phyloP scores from a whole-genome alignment of 2,113 vertebrate genomes.

The Candoia aspera region DNA sequence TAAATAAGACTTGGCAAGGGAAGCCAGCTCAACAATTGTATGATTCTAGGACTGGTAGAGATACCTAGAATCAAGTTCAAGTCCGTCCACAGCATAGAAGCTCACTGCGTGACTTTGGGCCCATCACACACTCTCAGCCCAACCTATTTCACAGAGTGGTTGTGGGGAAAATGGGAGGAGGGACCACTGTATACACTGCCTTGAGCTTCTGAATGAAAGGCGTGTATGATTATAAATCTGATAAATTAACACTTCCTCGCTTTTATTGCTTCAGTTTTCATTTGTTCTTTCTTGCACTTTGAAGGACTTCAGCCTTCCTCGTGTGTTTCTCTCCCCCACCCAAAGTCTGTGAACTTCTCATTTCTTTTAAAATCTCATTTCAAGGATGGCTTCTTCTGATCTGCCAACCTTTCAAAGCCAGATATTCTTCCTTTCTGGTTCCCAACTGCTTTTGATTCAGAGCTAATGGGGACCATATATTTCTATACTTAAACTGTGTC shows the following conservation, averaged over 20 bases:
- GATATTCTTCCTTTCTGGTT: not conserved
- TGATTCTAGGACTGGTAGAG: not conserved
- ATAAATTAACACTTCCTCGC: not conserved
- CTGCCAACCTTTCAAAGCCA: not conserved
- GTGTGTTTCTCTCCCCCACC: not conserved
- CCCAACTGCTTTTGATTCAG: not conserved
- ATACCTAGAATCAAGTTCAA: not conserved
- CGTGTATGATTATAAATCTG: not conserved
- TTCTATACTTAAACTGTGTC: not conserved
- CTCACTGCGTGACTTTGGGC: not conserved
- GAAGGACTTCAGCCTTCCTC: not conserved
- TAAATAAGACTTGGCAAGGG: not conserved
- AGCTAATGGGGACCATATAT: not conserved
- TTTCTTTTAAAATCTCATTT: not conserved
- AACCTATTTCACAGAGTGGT: not conserved
- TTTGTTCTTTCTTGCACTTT: not conserved
- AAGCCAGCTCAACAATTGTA: not conserved
- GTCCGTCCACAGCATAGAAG: not conserved
- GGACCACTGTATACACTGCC: not conserved
- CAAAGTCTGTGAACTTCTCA: not conserved
- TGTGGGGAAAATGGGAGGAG: not conserved
- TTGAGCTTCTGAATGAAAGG: not conserved
- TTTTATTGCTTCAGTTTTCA: not conserved
- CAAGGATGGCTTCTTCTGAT: not conserved
- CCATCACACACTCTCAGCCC: not conserved